A percentile compares a stretch with the other conserved stretches of the same genome.
Evolutionary conservation across 2,797 vertebrate genomes (phyloP).

Genomic region (Oryzias sinensis): DNA sequence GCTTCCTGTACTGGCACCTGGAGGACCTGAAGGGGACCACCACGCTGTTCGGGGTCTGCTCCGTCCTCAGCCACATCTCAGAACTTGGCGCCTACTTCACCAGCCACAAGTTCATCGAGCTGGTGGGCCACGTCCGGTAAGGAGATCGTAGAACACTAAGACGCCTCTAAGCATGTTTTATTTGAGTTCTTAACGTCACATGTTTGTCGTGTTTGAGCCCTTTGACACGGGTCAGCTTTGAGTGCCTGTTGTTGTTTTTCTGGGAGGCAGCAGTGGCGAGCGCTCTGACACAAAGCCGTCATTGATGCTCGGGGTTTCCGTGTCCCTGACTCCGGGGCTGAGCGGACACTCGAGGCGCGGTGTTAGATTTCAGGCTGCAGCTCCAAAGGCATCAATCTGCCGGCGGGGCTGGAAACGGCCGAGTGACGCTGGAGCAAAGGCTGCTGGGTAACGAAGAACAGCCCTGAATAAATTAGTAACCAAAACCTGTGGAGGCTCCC

Average conservation of each 20-base stretch:
- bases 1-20: constrained; percentile 97
- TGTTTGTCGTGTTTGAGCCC: too few relatives aligned
- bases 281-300: constrained; percentile 32
- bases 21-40: constrained; percentile 93
- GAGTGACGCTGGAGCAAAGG: too few relatives aligned
- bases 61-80: constrained; percentile 90
- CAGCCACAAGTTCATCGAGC: constrained; percentile 96
- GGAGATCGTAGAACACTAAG: background rate
- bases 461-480: background rate
- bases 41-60: constrained; percentile 95
- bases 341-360: constrained; percentile 53
- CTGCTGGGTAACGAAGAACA: background rate
- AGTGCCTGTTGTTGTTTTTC: too few relatives aligned
- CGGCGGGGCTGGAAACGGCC: background rate
- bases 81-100: constrained; percentile 95
- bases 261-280: too few relatives aligned
- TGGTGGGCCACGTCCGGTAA: constrained; percentile 96
- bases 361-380: constrained; percentile 46
- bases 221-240: too few relatives aligned
- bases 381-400: background rate
- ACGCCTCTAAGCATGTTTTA: too few relatives aligned
- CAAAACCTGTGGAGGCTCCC: too few relatives aligned
- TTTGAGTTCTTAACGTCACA: too few relatives aligned
- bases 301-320: constrained; percentile 26
- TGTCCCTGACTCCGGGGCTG: background rate